Base-by-base conservation (phyloP, 2,113 vertebrate genomes). In the Phainopepla nitens region DNA sequence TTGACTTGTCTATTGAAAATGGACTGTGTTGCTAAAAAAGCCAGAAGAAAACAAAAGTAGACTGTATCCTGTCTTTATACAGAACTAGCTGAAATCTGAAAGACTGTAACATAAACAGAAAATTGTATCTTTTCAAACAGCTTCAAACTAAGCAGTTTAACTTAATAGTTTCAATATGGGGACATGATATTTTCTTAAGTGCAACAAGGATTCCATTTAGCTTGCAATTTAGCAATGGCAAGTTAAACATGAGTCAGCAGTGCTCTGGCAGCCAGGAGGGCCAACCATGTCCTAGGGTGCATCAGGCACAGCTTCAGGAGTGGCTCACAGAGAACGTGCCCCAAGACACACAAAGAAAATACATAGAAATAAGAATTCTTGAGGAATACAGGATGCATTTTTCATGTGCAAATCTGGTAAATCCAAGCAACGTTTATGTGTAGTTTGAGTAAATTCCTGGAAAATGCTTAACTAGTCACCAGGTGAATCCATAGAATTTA, bases 61-160 rank as follows among this genome's bases (percentile, higher is more conserved):
- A 98, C 98, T 91, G 91, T 97, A 49, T 98, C 86, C 5, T 99
- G 98, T 91, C 98, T 98, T 87, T 98, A 98, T 62, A 89, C 98
- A 50, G 98, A 99, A 42, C 47, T 94, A 24, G 97, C 98, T 69
- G 97, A 95, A 84, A 98, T 71, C 60, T 99, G 98, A 98, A 99
- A 98, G 96, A 98, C 98, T 18, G 60, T 97, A 24, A 21, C 89
- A 15, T 99, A 98, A 91, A 98, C 97, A 39, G 95, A 98, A 79
- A 98, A 95, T 22, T 97, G 97, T 90, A 97, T 98, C 79, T 98
- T 82, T 99, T 98, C 96, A 98, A 99, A 97, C 98, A 75, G 73
- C 98, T 98, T 68, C 57, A 95, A 94, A 98, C 98, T 98, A 97
- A 93, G 58, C 13, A 70, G 58, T 81, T 96, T 68, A 68, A 56